Evolutionary conservation across 35 echinoderm and acorn worm genomes (phyloP), one percentile per base, ranked within the genome.

Genomic region (Heliocidaris tuberculata): DNA sequence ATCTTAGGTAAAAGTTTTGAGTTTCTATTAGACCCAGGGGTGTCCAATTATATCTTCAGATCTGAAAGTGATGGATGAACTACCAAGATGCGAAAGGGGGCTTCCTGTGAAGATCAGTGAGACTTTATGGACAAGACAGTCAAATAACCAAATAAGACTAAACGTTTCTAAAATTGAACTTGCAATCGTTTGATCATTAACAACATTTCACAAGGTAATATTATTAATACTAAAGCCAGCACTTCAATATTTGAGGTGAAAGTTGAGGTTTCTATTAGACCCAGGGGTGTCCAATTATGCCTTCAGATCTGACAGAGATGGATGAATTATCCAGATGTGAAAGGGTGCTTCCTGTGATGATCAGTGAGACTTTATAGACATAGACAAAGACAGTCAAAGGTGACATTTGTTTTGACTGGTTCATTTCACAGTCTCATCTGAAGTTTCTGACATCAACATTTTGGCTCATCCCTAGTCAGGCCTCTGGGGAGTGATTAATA

Each of bases 391-490:
- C 27, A 78, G 65, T 21, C 65, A 78, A 78, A 78, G 65, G 65
- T 78, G 65, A 78, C 15, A 19, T 78, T 78, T 78, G 65, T 78
- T 78, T 78, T 78, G 65, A 78, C 65, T 78, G 65, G 65, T 78
- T 78, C 65, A 78, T 78, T 78, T 78, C 65, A 78, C 19, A 29
- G 65, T 8, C 65, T 78, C 21, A 78, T 78, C 21, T 19, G 4
- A 78, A 78, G 7, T n/a, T 27, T 78, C 24, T 78, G 65, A 78
- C 21, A 78, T 78, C 65, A 78, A 7, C 4, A 78, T 78, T 19
- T 19, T 7, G 27, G 65, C 19, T 78, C 65, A 78, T 78, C 65
- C 65, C 65, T 78, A 19, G 8, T 78, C 19, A 7, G 52, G 21
- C 27, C 65, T 78, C 65, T 27, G 6, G 65, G 27, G 65, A 78